Evolutionary conservation across 2,797 vertebrate species (phyloP).

Genomic region (Arnoldichthys spilopterus): DNA sequence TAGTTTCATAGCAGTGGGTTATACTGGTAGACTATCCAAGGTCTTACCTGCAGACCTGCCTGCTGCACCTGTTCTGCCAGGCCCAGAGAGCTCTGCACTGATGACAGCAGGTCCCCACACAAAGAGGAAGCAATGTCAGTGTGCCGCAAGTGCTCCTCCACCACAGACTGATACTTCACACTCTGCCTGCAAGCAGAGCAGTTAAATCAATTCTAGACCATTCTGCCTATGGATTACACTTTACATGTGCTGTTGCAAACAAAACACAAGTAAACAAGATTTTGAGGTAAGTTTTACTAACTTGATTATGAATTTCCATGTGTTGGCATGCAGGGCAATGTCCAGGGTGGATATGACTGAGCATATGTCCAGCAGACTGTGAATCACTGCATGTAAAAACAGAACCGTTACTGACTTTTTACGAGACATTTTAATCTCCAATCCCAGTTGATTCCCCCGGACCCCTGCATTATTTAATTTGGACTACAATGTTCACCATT

Average conservation of each 20-base stretch:
- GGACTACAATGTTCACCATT: neutral
- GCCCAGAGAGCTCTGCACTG: conserved; percentile 84
- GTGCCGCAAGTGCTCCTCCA: conserved; percentile 88
- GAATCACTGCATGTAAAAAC: conserved; percentile 82
- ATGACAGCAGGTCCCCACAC: conserved; percentile 84
- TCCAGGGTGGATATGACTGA: conserved; percentile 90
- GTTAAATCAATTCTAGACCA: neutral
- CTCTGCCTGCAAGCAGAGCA: conserved; percentile 81
- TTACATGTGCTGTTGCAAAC: neutral
- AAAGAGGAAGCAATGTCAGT: conserved; percentile 81
- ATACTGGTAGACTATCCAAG: too few species aligned
- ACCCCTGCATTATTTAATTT: neutral
- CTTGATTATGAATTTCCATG: conserved; percentile 98
- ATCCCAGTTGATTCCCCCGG: neutral
- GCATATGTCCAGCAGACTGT: conserved; percentile 91
- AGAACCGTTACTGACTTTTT: neutral
- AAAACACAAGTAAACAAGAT: neutral
- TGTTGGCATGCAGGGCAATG: conserved; percentile 93
- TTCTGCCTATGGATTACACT: neutral
- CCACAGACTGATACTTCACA: conserved; percentile 85
- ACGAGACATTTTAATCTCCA: neutral
- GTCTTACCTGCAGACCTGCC: conserved; percentile 78
- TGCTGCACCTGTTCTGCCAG: conserved; percentile 84
- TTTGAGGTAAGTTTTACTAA: conserved; percentile 71
- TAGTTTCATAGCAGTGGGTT: neutral